A percentile compares a stretch with the other conserved stretches of the same genome.
These are phyloP conservation scores for Hemaris fuciformis DNA, from an alignment of 2,888 invertebrate genomes.

Conservation along the genomic window DNA sequence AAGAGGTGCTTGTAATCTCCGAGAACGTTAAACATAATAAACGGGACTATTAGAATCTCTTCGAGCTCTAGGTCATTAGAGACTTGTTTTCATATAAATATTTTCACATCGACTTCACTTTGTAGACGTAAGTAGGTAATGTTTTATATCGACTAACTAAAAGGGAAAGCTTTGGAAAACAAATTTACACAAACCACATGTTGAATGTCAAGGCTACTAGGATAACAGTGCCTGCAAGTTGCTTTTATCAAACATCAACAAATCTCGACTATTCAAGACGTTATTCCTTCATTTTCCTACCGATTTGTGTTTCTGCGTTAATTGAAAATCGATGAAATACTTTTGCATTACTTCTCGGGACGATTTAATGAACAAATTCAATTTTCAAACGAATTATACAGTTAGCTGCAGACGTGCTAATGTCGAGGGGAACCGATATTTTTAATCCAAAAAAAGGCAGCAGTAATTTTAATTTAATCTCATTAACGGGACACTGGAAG, in stretches of 20 bases:
- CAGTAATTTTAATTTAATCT: slow-evolving; percentile 21
- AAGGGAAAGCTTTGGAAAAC: slow-evolving; percentile 30
- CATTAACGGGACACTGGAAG: slow-evolving; percentile 16
- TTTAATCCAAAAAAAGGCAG: slow-evolving; percentile 7
- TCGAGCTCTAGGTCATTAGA: slow-evolving; percentile 29
- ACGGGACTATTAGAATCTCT: slow-evolving; percentile 35
- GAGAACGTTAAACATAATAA: slow-evolving; percentile 31
- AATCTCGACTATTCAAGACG: not conserved
- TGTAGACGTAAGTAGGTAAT: slow-evolving; percentile 27
- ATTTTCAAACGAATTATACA: not conserved
- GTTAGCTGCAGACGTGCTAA: not conserved
- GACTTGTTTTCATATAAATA: slow-evolving; percentile 39
- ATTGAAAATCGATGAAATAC: not conserved
- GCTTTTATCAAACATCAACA: not conserved
- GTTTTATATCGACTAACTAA: slow-evolving; percentile 26
- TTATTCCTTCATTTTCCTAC: not conserved
- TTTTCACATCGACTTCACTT: slow-evolving; percentile 35
- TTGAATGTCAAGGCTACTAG: not conserved
- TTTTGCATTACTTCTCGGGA: not conserved
- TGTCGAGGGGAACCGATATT: not conserved
- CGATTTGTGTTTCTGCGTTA: not conserved
- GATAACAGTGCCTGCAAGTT: not conserved
- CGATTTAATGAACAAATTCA: too few relatives aligned
- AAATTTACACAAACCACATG: not conserved
- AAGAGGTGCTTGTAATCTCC: slow-evolving; percentile 28